Base-by-base conservation (phyloP, 2,113 vertebrate species). In the Coptodon bakossiorum region DNA sequence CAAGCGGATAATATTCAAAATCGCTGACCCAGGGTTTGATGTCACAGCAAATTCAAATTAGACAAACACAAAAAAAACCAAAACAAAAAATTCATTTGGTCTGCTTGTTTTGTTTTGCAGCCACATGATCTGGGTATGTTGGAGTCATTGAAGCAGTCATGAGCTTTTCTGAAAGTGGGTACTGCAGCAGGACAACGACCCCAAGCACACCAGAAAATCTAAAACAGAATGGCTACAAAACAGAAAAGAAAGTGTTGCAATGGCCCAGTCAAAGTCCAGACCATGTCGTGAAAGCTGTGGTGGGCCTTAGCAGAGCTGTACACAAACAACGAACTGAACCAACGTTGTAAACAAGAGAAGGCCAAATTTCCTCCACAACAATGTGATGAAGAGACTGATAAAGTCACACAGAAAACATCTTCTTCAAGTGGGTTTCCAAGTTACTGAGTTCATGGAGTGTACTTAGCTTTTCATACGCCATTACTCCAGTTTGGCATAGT, bases 391-490 rank as follows among this genome's bases (percentile, higher is more conserved):
- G 13, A 43, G n/a, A 43, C 66, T 0, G 38, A 43, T 16, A 16
- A 71, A 71, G 66, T 71, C 66, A 71, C 10, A 71, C n/a, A 71
- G 38, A 27, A 71, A 71, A 43, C 66, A 24, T 43, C 38, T 68
- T n/a, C 31, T 68, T 66, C 34, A 38, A 66, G 36, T 43, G 38
- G 7, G 9, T 71, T 38, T 71, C 12, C 66, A 43, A 1, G 2
- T 14, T 43, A 71, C 2, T 27, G n/a, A 71, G 38, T 43, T 24
- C 38, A 22, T 7, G 66, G 22, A 66, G 38, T 27, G n/a, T 71
- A 0, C 66, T 24, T 43, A 24, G 7, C 66, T 43, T 0, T 27
- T 43, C 38, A 6, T 16, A 43, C 5, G 0, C n/a, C 38, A 36
- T 43, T 16, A 2, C 38, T 24, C 1, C 38, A 71, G 38, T 16